These are phyloP conservation scores for Calonectris borealis DNA, from an alignment of 2,113 vertebrate genomes.

Conservation along the genomic window DNA sequence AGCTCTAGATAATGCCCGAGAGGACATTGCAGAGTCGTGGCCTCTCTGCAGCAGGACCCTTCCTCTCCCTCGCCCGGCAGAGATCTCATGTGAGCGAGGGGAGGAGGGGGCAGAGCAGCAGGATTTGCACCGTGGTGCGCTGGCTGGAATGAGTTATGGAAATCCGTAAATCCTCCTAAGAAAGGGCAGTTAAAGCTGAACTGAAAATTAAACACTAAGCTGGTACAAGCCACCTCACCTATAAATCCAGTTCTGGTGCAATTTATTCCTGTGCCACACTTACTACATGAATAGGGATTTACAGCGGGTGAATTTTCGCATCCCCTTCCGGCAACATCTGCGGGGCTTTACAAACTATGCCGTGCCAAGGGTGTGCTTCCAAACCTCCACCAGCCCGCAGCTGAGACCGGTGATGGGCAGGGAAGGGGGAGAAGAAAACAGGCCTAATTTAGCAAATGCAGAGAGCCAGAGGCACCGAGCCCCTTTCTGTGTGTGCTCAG, in stretches of 20 bases:
- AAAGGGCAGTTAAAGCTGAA: conserved; percentile 25
- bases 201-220: conserved; percentile 49
- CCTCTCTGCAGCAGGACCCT: background rate
- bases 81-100: background rate
- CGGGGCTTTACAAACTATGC: fast-evolving
- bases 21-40: background rate
- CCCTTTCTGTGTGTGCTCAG: background rate
- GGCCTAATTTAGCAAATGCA: background rate
- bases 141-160: conserved; percentile 1
- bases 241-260: conserved; percentile 6
- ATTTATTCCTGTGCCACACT: background rate
- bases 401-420: background rate
- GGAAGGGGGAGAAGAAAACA: background rate
- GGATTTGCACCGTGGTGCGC: fast-evolving
- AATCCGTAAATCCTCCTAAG: conserved; percentile 33
- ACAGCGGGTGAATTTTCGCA: fast-evolving
- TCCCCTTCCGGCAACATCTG: background rate
- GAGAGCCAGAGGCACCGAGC: background rate
- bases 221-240: conserved; percentile 14
- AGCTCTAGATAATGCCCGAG: background rate
- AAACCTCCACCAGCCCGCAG: background rate
- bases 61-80: background rate
- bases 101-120: background rate
- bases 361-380: background rate
- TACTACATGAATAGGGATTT: background rate